These are phyloP conservation scores for Tachina grossa DNA, from an alignment of 2,888 invertebrate genomes.

Conservation along the genomic window DNA sequence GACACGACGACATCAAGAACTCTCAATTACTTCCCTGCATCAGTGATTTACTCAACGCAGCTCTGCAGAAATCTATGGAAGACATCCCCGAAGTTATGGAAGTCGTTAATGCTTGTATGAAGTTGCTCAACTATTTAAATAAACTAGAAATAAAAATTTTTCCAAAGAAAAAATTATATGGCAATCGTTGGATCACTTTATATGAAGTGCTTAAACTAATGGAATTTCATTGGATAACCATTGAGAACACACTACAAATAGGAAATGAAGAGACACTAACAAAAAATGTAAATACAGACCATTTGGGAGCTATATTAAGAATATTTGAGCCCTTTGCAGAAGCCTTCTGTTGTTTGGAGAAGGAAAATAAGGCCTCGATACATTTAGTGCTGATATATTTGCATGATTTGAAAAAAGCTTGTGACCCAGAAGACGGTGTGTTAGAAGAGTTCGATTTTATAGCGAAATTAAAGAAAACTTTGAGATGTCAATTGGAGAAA, in stretches of 20 bases:
- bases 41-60: not conserved
- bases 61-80: not conserved
- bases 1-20: no score
- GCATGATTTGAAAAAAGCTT: slow-evolving; percentile 34
- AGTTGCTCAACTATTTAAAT: not conserved
- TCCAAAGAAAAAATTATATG: not conserved
- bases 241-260: not conserved
- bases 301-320: slow-evolving; percentile 2
- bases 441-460: slow-evolving; percentile 1
- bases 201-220: slow-evolving; percentile 4
- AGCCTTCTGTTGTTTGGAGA: slow-evolving; percentile 19
- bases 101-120: not conserved
- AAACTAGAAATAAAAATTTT: not conserved
- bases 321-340: slow-evolving; percentile 36
- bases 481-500: not conserved
- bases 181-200: not conserved
- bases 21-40: slow-evolving; percentile 6
- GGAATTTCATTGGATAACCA: not conserved
- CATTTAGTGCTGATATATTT: slow-evolving; percentile 41
- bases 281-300: not conserved
- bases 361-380: not conserved
- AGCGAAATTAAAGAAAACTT: not conserved
- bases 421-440: not conserved
- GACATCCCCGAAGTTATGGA: not conserved
- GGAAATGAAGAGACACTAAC: not conserved